These are phyloP conservation scores for Drosophila bocqueti DNA, from an alignment of 1,140 invertebrate genomes.

Conservation along the genomic window DNA sequence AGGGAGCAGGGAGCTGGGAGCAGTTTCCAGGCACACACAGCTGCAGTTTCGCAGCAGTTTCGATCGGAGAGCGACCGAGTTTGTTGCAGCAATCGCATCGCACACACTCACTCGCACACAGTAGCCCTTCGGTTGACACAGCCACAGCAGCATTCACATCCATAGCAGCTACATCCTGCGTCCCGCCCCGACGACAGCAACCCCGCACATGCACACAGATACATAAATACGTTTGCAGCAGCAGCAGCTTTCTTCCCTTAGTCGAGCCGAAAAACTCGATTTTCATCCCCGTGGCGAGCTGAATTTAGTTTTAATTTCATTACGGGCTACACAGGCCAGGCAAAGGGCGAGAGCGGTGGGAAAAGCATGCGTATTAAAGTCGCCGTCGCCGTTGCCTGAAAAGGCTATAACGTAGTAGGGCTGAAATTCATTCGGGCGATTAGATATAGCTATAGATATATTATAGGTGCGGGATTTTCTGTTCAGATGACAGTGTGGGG, in stretches of 20 bases:
- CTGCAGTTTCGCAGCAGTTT: slow-evolving; percentile 36
- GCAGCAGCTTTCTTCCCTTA: slow-evolving; percentile 73
- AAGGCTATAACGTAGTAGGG: slow-evolving; percentile 13
- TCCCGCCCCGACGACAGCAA: slow-evolving; percentile 20
- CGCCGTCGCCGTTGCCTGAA: slow-evolving; percentile 21
- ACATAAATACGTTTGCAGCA: slow-evolving; percentile 28
- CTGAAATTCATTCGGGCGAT: slow-evolving; percentile 41
- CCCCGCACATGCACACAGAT: slow-evolving; percentile 23
- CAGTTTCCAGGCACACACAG: slow-evolving; percentile 37
- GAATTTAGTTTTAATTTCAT: slow-evolving; percentile 78
- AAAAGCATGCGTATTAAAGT: slow-evolving; percentile 54
- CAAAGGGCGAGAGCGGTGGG: slow-evolving; percentile 25
- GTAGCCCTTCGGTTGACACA: slow-evolving; percentile 49
- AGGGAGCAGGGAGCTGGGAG: slow-evolving; percentile 19
- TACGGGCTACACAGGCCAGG: slow-evolving; percentile 22
- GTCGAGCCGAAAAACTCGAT: slow-evolving; percentile 59
- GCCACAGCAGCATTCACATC: slow-evolving; percentile 14
- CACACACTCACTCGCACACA: slow-evolving; percentile 42
- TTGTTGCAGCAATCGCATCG: slow-evolving; percentile 43
- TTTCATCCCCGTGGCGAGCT: slow-evolving; percentile 74
- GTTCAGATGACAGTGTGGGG: slow-evolving; percentile 7
- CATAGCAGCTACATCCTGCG: slow-evolving; percentile 1
- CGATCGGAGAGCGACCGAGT: slow-evolving; percentile 69
- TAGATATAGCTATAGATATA: slow-evolving; percentile 32
- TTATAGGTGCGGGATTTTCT: slow-evolving; percentile 27